Evolutionary conservation across 1,140 invertebrate genomes (phyloP), one percentile per base, ranked within the genome.

Genomic region (Drosophila chauvacae): DNA sequence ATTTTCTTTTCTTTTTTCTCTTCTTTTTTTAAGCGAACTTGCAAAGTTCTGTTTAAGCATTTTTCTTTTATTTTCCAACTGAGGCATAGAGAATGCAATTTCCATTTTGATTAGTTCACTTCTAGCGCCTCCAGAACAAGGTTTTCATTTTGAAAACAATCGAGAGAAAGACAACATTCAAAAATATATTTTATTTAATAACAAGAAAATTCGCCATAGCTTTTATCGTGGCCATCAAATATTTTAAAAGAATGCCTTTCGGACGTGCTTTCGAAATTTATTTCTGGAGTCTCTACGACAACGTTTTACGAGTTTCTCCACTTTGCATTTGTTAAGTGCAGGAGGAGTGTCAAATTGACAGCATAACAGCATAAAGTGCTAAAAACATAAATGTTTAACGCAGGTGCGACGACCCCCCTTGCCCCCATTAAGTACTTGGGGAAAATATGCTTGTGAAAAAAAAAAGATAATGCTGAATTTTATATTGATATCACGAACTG

Each of bases 401-500:
- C 66, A 70, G 66, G 66, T 70, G 66, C 26, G 28, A 28, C 48
- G n/a, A 18, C 39, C 45, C 10, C 18, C 4, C 20, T 23, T 7
- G 16, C 44, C 56, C 20, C 26, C 26, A 33, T 39, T 23, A 18
- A 26, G 23, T 48, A 48, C 45, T 28, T 33, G 53, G 28, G 28
- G 7, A 53, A 69, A 69, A 53, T 69, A 65, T 65, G 47, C 65
- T 66, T 66, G 59, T 64, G n/a, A 13, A 35, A 35, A 16, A 35
- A 16, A 16, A 7, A 18, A 71, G 66, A 72, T 72, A 74, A 74
- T 56, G 41, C n/a, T 55, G 58, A 55, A 33, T 78, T 81, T 63
- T 61, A 64, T 63, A 80, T 84, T 77, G 81, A 81, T 85, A 66
- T 77, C 81, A 81, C 81, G 73, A 72, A 81, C 63, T 64, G 81